Conservation (phyloP, 2,888 invertebrate species). For the Sympetrum striolatum region DNA sequence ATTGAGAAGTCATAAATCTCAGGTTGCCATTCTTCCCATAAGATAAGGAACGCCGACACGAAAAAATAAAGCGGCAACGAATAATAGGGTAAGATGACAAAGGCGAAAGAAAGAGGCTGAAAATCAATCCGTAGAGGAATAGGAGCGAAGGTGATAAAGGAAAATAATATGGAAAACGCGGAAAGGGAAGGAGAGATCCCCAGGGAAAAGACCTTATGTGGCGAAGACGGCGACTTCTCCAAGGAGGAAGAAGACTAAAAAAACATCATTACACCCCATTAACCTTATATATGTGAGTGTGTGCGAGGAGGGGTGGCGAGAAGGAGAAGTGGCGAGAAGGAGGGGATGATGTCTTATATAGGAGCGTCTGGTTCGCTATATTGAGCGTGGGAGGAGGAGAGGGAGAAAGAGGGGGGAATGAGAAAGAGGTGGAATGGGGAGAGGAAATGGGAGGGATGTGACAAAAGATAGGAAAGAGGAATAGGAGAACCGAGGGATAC, state of each 20-base stretch:
- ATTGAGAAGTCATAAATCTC: too few species aligned
- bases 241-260: background rate
- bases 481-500: background rate
- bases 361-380: conserved; percentile 39
- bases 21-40: too few species aligned
- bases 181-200: background rate
- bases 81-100: background rate
- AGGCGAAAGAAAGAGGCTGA: background rate
- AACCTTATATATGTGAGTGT: conserved; percentile 43
- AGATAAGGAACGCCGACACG: too few species aligned
- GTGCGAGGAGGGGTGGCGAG: background rate
- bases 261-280: conserved; percentile 42
- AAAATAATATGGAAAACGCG: background rate
- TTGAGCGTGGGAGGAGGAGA: conserved; percentile 13
- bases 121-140: background rate
- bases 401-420: background rate
- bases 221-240: conserved; percentile 19
- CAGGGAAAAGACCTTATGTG: conserved; percentile 36
- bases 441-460: background rate
- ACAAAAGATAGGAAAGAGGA: background rate
- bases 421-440: background rate
- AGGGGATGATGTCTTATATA: conserved; percentile 4
- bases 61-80: background rate
- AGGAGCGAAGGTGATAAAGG: background rate
- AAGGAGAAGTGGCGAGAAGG: background rate